These are phyloP conservation scores for Empidonax alnorum DNA, from an alignment of 2,113 vertebrate genomes.

Conservation along the genomic window DNA sequence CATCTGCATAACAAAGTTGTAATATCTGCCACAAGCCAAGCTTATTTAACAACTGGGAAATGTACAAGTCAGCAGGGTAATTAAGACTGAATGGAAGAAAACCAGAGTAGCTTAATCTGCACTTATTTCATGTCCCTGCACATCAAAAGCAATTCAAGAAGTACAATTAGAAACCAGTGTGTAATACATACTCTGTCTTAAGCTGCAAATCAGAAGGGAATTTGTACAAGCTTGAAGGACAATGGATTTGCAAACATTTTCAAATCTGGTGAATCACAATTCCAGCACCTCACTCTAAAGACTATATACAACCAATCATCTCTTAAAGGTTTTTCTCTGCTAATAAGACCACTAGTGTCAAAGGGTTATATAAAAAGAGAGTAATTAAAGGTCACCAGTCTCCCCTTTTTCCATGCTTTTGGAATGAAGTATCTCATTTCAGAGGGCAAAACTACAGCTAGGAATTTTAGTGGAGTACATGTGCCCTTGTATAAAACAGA, in stretches of 20 bases:
- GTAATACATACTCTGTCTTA: background rate
- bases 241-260: background rate
- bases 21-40: background rate
- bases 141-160: background rate
- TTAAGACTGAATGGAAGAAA: constrained; percentile 13
- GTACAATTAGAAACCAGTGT: background rate
- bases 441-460: background rate
- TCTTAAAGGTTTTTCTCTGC: background rate
- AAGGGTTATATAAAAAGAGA: background rate
- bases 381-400: background rate
- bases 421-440: background rate
- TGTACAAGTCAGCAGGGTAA: background rate
- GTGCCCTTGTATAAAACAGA: background rate
- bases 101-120: background rate
- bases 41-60: constrained; percentile 24
- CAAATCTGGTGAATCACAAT: background rate
- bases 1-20: background rate
- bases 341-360: background rate
- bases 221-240: background rate
- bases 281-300: background rate
- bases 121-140: background rate
- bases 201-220: background rate
- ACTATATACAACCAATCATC: background rate
- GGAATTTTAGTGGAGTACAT: background rate
- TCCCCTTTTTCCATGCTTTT: background rate